Base-by-base conservation (phyloP, 2,797 vertebrate genomes). In the Esox masquinongy region DNA sequence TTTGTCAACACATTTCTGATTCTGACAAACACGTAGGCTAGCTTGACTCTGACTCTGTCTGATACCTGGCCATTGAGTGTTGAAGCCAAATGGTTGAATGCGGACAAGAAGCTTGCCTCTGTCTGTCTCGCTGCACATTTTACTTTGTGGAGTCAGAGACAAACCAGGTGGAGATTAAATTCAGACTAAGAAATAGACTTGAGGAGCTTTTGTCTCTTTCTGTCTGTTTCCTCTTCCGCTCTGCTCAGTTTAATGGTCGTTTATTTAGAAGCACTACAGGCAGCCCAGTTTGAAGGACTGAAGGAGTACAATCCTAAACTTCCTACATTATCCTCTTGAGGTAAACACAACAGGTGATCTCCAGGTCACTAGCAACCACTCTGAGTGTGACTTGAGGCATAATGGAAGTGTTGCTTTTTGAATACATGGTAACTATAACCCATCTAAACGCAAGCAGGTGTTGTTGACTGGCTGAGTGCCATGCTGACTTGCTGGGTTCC, bases 1-100 rank as follows among this genome's bases (percentile, higher is more conserved):
- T 92, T 90, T 88, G 84, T 91, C 82, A 90, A 87, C 87, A 91
- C 84, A 84, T 89, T 88, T 80, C 17, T 66, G 84, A 88, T 76
- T 80, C 71, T 39, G 70, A 51, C 56, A 61, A 61, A 67, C 64
- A 47, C 59, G 39, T 74, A 26, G 31, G 51, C 70, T 53, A 31
- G 85, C 84, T 87, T 79, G 75, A 74, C 1, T 74, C 77, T 36
- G 68, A 73, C 76, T 14, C 43, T 47, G 43, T 11, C 75, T 82
- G 75, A 74, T 73, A 61, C 67, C 81, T 56, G 78, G 75, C 77
- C 78, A 77, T 78, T 70, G 15, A 63, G 29, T 26, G 77, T 78
- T 70, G 7, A 26, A 47, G 29, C 29, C 72, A 79, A 81, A 67
- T 6, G 79, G 77, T 64, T 69, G 31, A 77, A 83, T 79, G 77